These are phyloP conservation scores for Esperia sulphurella DNA, from an alignment of 2,888 invertebrate species.

Conservation along the genomic window DNA sequence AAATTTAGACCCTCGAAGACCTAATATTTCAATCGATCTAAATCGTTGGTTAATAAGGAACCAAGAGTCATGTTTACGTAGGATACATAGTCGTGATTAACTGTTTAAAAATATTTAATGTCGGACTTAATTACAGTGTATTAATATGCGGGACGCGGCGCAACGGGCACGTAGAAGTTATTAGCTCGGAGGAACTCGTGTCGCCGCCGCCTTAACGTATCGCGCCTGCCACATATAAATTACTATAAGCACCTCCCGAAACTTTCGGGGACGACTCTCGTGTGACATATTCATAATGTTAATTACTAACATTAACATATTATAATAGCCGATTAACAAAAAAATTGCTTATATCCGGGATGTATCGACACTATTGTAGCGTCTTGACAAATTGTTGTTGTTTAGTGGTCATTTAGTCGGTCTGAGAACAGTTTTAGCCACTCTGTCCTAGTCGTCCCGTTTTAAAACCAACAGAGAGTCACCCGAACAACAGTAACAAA, in stretches of 20 bases:
- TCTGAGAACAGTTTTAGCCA: too few species aligned
- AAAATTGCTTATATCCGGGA: too few species aligned
- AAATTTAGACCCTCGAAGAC: neutral
- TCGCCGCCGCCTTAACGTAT: constrained; percentile 16
- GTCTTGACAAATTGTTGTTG: too few species aligned
- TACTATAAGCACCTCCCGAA: neutral
- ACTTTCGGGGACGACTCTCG: neutral
- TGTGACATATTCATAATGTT: too few species aligned
- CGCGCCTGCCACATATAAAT: constrained; percentile 17
- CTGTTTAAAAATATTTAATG: constrained; percentile 41
- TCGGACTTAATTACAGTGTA: constrained; percentile 43
- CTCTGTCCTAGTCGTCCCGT: too few species aligned
- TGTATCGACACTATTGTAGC: too few species aligned
- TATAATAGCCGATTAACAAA: too few species aligned
- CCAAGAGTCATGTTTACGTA: constrained; percentile 35
- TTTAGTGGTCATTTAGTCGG: too few species aligned
- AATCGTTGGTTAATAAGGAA: constrained; percentile 15
- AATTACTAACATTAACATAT: too few species aligned
- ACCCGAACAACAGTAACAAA: too few species aligned
- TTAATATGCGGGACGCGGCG: constrained; percentile 49
- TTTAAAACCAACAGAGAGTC: too few species aligned
- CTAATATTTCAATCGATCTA: too few species aligned
- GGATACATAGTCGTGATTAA: constrained; percentile 39
- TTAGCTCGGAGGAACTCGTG: constrained; percentile 35
- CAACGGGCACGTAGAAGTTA: constrained; percentile 36